Conservation (phyloP, 2,888 invertebrate genomes). For the Ormyrus rosae region DNA sequence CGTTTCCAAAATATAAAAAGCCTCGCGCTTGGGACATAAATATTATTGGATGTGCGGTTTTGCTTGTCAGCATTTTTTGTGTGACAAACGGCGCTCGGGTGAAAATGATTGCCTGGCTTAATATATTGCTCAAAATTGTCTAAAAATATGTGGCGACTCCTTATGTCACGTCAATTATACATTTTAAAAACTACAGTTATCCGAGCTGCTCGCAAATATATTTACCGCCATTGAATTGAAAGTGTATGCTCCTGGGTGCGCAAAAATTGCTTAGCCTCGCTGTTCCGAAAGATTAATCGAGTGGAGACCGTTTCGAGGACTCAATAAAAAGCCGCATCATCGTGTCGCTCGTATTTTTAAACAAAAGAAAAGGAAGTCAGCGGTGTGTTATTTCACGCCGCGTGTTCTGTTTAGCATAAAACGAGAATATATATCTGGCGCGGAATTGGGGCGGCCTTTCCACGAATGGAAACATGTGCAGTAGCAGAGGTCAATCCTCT, state of each 20-base stretch:
- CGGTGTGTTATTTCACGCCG: conserved; percentile 5
- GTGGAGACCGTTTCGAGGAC: background rate
- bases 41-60: conserved; percentile 45
- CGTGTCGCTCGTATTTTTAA: background rate
- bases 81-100: conserved; percentile 37
- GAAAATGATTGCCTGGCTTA: conserved; percentile 9
- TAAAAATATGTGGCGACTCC: conserved; percentile 10
- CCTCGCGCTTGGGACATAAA: conserved; percentile 31
- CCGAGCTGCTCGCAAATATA: background rate
- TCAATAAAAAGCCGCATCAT: background rate
- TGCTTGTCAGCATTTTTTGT: conserved; percentile 23
- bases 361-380: background rate
- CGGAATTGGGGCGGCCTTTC: conserved; percentile 17
- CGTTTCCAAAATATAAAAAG: conserved; percentile 45
- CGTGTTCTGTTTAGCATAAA: conserved; percentile 7
- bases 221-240: background rate
- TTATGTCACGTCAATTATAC: background rate
- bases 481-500: conserved; percentile 10
- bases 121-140: conserved; percentile 4
- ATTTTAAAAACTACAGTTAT: conserved; percentile 2
- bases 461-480: background rate
- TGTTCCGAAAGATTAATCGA: background rate
- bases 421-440: conserved; percentile 21
- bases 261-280: background rate
- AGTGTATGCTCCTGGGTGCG: background rate